Conservation (phyloP, 2,797 vertebrate genomes). For the Rhinogobio ventralis region DNA sequence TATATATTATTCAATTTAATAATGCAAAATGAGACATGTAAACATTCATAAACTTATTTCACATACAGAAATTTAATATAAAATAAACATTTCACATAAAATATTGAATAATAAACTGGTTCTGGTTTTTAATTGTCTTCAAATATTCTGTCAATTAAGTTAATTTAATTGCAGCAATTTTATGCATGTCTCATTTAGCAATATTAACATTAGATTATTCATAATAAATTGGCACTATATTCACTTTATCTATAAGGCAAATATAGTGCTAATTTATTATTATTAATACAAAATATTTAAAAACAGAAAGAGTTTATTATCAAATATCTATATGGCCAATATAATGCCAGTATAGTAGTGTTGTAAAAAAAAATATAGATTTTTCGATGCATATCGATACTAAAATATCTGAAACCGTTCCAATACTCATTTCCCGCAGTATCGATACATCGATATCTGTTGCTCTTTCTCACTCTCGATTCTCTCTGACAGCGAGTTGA, state of each 20-base stretch:
- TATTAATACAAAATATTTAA: too few species aligned
- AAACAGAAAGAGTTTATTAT: not conserved
- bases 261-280: too few species aligned
- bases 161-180: too few species aligned
- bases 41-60: too few species aligned
- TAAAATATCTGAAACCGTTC: not conserved
- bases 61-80: too few species aligned
- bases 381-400: not conserved
- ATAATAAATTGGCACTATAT: too few species aligned
- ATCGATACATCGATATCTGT: not conserved
- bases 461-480: not conserved
- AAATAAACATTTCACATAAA: too few species aligned
- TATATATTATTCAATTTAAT: not conserved
- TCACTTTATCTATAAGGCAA: too few species aligned
- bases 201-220: not conserved
- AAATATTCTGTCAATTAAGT: too few species aligned
- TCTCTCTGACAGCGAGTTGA: not conserved
- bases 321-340: not conserved
- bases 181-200: not conserved
- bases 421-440: not conserved
- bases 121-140: too few species aligned
- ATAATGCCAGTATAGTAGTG: not conserved
- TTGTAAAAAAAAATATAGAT: not conserved
- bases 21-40: not conserved
- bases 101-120: too few species aligned